These are phyloP conservation scores for Lucinisca nassula DNA, from an alignment of 2,888 invertebrate genomes.

Conservation along the genomic window DNA sequence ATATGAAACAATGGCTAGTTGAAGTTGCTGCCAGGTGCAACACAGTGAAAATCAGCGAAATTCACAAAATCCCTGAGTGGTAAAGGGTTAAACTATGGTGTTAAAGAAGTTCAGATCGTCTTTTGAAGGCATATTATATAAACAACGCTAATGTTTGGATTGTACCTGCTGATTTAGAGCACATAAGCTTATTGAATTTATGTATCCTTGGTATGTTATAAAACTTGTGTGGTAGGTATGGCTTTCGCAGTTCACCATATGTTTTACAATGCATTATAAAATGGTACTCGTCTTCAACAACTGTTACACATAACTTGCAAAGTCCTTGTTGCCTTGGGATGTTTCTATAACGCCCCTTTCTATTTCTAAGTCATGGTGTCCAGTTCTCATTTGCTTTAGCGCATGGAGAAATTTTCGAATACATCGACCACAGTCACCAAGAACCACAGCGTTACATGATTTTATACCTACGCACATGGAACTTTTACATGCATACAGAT, in stretches of 20 bases:
- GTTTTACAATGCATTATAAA: neutral
- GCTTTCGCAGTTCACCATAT: neutral
- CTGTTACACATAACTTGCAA: neutral
- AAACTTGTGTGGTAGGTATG: neutral
- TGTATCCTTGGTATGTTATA: neutral
- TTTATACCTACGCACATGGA: neutral
- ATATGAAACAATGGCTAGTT: too few relatives aligned
- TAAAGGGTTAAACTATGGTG: too few relatives aligned
- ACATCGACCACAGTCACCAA: neutral
- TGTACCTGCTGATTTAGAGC: neutral
- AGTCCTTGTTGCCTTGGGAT: neutral
- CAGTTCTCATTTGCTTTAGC: neutral
- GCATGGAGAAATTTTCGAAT: neutral
- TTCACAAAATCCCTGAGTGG: too few relatives aligned
- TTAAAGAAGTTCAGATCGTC: too few relatives aligned
- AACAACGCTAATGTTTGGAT: too few relatives aligned
- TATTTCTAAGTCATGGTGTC: slow-evolving; percentile 15
- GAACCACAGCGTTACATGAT: neutral
- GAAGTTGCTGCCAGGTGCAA: too few relatives aligned
- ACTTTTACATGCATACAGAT: neutral
- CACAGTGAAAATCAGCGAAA: too few relatives aligned
- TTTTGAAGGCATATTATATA: too few relatives aligned
- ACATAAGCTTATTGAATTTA: neutral
- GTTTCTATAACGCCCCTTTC: slow-evolving; percentile 19
- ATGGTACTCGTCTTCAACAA: neutral